Base-by-base conservation (phyloP, 1,140 invertebrate species). In the Acyrthosiphon pisum region DNA sequence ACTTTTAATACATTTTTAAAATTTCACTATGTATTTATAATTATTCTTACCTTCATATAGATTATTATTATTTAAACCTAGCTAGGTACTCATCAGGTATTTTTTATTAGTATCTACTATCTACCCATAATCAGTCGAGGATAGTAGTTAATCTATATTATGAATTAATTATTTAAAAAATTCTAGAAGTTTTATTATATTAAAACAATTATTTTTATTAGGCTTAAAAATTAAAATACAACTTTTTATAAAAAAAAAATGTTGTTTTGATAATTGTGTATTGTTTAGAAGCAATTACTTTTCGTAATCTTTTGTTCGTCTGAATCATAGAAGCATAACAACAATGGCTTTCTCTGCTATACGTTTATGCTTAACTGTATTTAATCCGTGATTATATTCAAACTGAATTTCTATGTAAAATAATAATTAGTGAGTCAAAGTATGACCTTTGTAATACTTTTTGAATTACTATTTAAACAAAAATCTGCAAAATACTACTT, bases 241-340 rank as follows among this genome's bases (percentile, higher is more conserved):
- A n/a, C 30, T 56, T 56, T 26, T 18, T n/a, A 87, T 48, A 30
- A 53, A 22, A 22, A 53, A 53, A 22, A 30, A 89, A 37, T 89
- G 0, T 56, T 56, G 22, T 89, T 37, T 41, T 56, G 1, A 41
- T 30, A 30, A 37, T 56, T 56, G 20, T 56, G n/a, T 56, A 89
- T 89, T 89, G 87, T 89, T 37, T 8, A 53, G 48, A 37, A 87
- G 26, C 50, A 60, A 90, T 60, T 90, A 90, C 35, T 60, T 35
- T 90, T 90, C 14, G 35, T 53, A 41, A 90, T 90, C 50, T 56
- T 90, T 90, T 90, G 11, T 90, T 60, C 35, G 0, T 26, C 88
- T 90, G 22, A 90, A 41, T 90, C 88, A 90, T 90, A 90, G 88
- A 56, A 90, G 35, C 88, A 90, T 90, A 41, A 90, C 88, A 90